phyloP scores from a whole-genome alignment of 2,888 invertebrate genomes.

The Cenopis cana region DNA sequence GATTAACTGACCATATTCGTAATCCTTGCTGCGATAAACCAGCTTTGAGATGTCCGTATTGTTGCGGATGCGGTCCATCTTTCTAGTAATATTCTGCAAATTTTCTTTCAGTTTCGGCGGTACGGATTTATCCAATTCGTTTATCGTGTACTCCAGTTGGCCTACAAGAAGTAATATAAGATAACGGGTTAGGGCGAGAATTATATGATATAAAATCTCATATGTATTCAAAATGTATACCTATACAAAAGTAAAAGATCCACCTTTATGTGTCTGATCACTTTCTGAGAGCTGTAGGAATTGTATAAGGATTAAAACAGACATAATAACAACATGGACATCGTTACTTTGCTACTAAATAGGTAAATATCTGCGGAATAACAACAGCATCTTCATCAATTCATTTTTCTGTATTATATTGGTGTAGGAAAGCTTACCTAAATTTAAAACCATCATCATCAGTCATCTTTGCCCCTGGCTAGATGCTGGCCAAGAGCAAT shows the following conservation, averaged over 20 bases:
- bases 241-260: neutral
- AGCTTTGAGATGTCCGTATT: constrained; percentile 62
- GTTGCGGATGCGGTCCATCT: constrained; percentile 76
- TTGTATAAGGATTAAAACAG: neutral
- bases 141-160: constrained; percentile 77
- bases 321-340: too few relatives aligned
- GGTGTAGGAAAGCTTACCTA: neutral
- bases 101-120: constrained; percentile 75
- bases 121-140: constrained; percentile 76
- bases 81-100: constrained; percentile 71
- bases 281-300: neutral
- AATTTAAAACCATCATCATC: too few relatives aligned
- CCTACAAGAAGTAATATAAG: constrained; percentile 54
- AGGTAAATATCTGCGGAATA: too few relatives aligned
- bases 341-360: too few relatives aligned
- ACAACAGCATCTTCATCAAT: too few relatives aligned
- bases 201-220: constrained; percentile 13
- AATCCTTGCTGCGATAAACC: constrained; percentile 75
- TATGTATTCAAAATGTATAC: neutral
- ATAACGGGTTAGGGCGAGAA: constrained; percentile 24
- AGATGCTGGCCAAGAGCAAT: too few relatives aligned
- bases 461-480: too few relatives aligned
- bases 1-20: constrained; percentile 72
- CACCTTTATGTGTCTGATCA: neutral
- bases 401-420: too few relatives aligned